Base-by-base conservation (phyloP, 1,140 invertebrate genomes). In the Manduca sexta region DNA sequence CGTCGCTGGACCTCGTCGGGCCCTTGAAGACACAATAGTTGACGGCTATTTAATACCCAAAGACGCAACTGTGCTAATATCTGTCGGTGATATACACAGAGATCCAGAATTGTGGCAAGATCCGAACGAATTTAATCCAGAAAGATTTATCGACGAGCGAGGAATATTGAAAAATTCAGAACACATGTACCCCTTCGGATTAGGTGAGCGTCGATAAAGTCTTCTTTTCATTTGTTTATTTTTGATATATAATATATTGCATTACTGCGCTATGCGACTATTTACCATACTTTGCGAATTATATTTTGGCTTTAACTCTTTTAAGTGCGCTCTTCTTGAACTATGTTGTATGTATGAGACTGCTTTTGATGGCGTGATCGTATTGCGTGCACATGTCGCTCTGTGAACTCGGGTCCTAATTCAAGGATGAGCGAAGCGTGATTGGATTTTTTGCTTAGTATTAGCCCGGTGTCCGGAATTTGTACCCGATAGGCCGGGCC, bases 61-160 rank as follows among this genome's bases (percentile, higher is more conserved):
- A 67, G 86, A 92, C 30, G 81, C 90, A 2, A 89, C 89, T 1
- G 67, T 94, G 4, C 62, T 94, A 0, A 88, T 92, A 1, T 91
- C 91, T 49, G 34, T 91, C 10, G 87, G 88, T 12, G 89, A 90
- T n/a, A 79, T 93, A n/a, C 88, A 91, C 59, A 85, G 88, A 38
- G 89, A 93, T 58, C 75, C 87, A 2, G 55, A 87, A 8, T 63
- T 89, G 30, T 95, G 91, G 90, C 80, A 84, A 0, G 88, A 94
- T 45, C 93, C 94, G 0, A 70, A 90, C 3, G 72, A 70, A 12
- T 95, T 95, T 65, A 87, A 88, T 11, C 94, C 94, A 0, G 93
- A 94, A 64, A 88, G 94, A 60, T 87, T 87, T 73, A 77, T 87
- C 10, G 74, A 73, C 40, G 57, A 71, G 12, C 45, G 80, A 11